phyloP scores from a whole-genome alignment of 1,140 invertebrate species.

The Trachymyrmex cornetzi region DNA sequence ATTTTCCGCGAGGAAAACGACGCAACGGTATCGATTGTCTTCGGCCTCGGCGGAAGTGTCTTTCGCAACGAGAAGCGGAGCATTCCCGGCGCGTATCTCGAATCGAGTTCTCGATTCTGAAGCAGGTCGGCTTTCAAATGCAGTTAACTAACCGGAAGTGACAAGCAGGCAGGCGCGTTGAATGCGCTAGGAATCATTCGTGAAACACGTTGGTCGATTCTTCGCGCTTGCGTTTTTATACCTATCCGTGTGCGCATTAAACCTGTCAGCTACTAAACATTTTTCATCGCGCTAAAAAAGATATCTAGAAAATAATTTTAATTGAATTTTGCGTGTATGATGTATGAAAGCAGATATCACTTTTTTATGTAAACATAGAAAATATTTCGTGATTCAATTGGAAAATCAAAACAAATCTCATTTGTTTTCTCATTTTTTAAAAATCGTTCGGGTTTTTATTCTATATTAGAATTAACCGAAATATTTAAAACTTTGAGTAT shows the following conservation, averaged over 20 bases:
- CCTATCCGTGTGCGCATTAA: neutral
- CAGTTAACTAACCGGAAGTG: conserved; percentile 81
- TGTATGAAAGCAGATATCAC: neutral
- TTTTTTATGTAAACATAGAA: neutral
- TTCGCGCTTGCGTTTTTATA: neutral
- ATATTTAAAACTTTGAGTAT: neutral
- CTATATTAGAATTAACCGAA: neutral
- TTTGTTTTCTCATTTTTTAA: neutral
- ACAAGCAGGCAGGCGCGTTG: conserved; percentile 71
- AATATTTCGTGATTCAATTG: neutral
- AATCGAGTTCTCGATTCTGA: conserved; percentile 75
- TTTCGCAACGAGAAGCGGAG: conserved; percentile 39
- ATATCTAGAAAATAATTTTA: neutral
- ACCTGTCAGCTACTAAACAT: neutral
- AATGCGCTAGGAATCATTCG: conserved; percentile 69
- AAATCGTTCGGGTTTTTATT: neutral
- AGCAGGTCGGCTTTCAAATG: conserved; percentile 69
- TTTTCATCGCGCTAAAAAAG: neutral
- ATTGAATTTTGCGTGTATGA: neutral
- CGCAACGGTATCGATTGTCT: conserved; percentile 60
- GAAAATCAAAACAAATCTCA: neutral
- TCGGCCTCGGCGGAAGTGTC: conserved; percentile 65
- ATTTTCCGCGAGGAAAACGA: conserved; percentile 52
- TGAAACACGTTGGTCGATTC: conserved; percentile 62
- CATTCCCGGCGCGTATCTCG: conserved; percentile 79